Base-by-base conservation (phyloP, 30 jellyfish, hydroid and myxozoan genomes). In the Catostylus mosaicus region DNA sequence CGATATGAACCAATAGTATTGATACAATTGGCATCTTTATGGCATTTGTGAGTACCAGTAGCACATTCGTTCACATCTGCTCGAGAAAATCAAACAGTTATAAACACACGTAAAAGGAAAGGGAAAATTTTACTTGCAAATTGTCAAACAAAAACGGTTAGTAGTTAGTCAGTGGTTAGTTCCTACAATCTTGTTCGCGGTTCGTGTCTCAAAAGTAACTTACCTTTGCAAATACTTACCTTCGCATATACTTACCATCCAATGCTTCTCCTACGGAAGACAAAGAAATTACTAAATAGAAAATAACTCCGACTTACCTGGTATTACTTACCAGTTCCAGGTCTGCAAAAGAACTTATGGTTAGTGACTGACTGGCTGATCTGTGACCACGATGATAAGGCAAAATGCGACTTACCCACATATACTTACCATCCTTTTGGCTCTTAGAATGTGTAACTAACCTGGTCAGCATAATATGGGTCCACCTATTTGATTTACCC, bases 11-110 rank as follows among this genome's bases (percentile, higher is more conserved):
- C 82, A 0, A 11, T 23, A 24, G 82, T 69, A 26, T 69, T 69
- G 82, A 51, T 69, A 23, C 82, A 69, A 1, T 19, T 40, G 3
- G 82, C 82, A 40, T 69, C 66, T 40, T 69, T 69, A 67, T 69
- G 82, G 62, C 82, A 69, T 47, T 27, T 36, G 36, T 69, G 82
- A 32, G 82, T 38, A 16, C 82, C 82, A 20, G 38, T 36, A 12
- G 67, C 38, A 40, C 82, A 69, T 30, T 69, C 82, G 66, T 69
- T 67, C 45, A 69, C 62, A 38, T 69, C 82, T 69, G 82, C 23
- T 10, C 29, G 30, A 52, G 4, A 7, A n/a, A 7, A 52, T 7
- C 67, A 52, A 52, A n/a, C 56, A 43, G 30, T 4, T 52, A 10
- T 52, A 52, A 10, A 52, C 11, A 26, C 67, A 7, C 3, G 6